Percentiles rank a stretch among this genome's conserved stretches.
Evolutionary conservation across 2,113 vertebrate genomes (phyloP).

Genomic region (Aegotheles bennettii): DNA sequence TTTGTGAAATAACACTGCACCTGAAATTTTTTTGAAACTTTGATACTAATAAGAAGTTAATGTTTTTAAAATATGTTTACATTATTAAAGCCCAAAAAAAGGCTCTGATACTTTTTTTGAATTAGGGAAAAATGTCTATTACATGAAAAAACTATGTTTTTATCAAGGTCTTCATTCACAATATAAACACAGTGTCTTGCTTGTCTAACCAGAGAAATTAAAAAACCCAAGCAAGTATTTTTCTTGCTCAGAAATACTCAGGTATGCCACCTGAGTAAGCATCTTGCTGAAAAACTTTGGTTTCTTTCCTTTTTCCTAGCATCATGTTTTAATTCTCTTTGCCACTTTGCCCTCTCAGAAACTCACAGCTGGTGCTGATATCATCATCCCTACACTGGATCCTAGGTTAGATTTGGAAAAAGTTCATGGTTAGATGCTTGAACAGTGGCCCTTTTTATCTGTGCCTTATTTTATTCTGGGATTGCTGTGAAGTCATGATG

Average conservation of each 20-base stretch:
- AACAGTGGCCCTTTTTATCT: conserved; percentile 40
- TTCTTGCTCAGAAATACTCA: not conserved
- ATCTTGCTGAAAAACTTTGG: not conserved
- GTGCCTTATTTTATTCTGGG: not conserved
- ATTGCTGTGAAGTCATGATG: not conserved
- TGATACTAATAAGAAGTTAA: not conserved
- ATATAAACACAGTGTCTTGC: not conserved
- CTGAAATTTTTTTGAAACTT: not conserved
- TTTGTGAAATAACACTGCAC: not conserved
- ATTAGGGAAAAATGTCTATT: not conserved
- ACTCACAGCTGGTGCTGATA: not conserved
- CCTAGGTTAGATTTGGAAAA: not conserved
- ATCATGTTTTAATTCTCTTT: not conserved
- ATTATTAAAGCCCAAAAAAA: not conserved
- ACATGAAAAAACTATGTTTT: not conserved
- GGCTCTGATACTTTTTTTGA: not conserved
- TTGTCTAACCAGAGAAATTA: not conserved
- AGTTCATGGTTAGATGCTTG: not conserved
- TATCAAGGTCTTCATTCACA: not conserved
- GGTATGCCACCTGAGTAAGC: not conserved
- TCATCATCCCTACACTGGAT: not conserved
- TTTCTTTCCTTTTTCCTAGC: not conserved
- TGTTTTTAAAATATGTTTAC: not conserved
- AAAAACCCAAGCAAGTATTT: not conserved
- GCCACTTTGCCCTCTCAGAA: not conserved